These are phyloP conservation scores for Chionoecetes opilio DNA, from an alignment of 1,140 invertebrate species.

Conservation along the genomic window DNA sequence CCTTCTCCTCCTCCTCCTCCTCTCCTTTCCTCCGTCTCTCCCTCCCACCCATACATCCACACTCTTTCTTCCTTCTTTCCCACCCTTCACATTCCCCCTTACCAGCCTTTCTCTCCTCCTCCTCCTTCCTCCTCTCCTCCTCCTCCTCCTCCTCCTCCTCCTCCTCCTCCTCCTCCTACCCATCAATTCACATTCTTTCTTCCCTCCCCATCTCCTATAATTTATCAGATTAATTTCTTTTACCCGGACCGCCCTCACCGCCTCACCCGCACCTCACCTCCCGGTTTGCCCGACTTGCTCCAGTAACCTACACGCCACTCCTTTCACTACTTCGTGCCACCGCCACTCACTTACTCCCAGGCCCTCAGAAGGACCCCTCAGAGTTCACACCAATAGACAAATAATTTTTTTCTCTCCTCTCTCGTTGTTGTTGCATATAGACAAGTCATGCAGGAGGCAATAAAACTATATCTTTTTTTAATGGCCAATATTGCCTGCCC, in stretches of 20 bases:
- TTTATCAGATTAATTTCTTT: too few relatives aligned
- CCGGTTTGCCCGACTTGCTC: neutral
- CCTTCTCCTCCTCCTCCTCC: too few relatives aligned
- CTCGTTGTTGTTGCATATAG: neutral
- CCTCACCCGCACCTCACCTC: neutral
- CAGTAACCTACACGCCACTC: constrained; percentile 16
- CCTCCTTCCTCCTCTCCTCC: neutral
- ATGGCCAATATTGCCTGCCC: neutral
- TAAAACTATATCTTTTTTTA: neutral
- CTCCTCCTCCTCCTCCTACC: neutral
- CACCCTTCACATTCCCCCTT: neutral
- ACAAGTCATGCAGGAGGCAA: neutral
- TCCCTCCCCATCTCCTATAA: too few relatives aligned
- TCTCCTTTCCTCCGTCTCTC: too few relatives aligned
- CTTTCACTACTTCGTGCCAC: neutral
- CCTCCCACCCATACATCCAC: neutral
- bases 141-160: neutral
- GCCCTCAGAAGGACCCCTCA: neutral
- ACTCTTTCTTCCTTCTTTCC: neutral
- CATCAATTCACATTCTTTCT: neutral
- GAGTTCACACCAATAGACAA: neutral
- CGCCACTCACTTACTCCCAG: neutral
- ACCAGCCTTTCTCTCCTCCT: neutral
- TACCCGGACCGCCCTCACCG: neutral
- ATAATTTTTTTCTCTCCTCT: neutral